Percentiles rank a stretch among this genome's conserved stretches.
Conservation (phyloP, 2,888 invertebrate species). For the Agriopis marginaria region DNA sequence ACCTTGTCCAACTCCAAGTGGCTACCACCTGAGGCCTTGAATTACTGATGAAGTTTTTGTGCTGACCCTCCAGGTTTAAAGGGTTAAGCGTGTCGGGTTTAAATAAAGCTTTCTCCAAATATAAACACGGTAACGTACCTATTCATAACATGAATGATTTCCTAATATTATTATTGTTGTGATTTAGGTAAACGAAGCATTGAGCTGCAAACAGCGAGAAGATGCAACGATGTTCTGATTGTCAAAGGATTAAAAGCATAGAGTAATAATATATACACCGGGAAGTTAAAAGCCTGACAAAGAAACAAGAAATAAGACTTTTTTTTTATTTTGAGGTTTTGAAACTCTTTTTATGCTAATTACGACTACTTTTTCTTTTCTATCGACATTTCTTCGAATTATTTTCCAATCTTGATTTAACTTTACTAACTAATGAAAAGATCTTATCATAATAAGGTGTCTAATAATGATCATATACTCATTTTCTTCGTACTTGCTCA, state of each 20-base stretch:
- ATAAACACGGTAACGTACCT: slow-evolving; percentile 1
- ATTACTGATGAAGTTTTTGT: slow-evolving; percentile 72
- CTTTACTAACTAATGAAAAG: background rate
- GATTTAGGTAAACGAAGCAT: too few species aligned
- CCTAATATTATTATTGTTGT: too few species aligned
- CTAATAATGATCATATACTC: background rate
- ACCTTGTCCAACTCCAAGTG: slow-evolving; percentile 16
- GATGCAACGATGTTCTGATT: too few species aligned
- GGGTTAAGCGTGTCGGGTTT: slow-evolving; percentile 32
- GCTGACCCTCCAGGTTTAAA: slow-evolving; percentile 49
- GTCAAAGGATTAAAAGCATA: too few species aligned
- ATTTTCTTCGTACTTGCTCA: slow-evolving; percentile 3
- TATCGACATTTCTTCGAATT: too few species aligned
- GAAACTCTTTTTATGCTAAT: too few species aligned
- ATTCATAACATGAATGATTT: background rate
- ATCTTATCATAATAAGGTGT: background rate
- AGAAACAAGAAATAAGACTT: too few species aligned
- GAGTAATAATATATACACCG: too few species aligned
- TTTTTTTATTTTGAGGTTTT: too few species aligned
- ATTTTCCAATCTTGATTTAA: background rate
- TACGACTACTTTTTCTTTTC: too few species aligned
- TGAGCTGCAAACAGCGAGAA: too few species aligned
- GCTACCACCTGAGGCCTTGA: slow-evolving; percentile 64
- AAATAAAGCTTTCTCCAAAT: slow-evolving; percentile 20
- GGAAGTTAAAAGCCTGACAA: too few species aligned